phyloP scores from a whole-genome alignment of 2,888 invertebrate genomes.

The Trimorus sp. region DNA sequence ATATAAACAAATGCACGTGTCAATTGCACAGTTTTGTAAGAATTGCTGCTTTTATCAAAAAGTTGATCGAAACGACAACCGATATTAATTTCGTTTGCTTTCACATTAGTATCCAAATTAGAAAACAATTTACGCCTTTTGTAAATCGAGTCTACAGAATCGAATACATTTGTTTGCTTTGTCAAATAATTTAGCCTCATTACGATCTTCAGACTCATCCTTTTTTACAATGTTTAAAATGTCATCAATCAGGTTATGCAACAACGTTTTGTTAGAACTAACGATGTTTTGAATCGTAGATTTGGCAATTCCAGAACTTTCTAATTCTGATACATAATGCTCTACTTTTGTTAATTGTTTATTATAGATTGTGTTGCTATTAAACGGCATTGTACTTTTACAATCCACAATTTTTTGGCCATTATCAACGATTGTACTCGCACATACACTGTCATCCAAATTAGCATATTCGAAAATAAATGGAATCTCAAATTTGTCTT shows the following conservation, averaged over 20 bases:
- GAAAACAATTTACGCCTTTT: conserved; percentile 39
- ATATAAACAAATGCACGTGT: conserved; percentile 55
- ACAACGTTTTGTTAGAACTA: conserved; percentile 24
- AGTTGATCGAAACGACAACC: conserved; percentile 47
- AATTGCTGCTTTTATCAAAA: conserved; percentile 29
- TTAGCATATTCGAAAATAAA: background rate
- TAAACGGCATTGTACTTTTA: too few relatives aligned
- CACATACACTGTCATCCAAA: too few relatives aligned
- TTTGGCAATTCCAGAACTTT: too few relatives aligned
- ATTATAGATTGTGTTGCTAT: too few relatives aligned
- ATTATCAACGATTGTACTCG: too few relatives aligned
- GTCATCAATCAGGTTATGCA: conserved; percentile 20
- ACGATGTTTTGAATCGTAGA: conserved; percentile 37
- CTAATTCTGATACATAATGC: conserved; percentile 18
- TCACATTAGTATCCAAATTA: conserved; percentile 30
- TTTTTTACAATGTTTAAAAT: conserved; percentile 8
- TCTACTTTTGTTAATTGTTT: background rate
- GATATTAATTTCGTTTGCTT: conserved; percentile 46
- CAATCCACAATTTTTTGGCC: too few relatives aligned
- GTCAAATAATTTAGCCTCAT: too few relatives aligned
- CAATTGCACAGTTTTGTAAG: conserved; percentile 33
- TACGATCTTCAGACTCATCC: too few relatives aligned
- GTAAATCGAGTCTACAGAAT: conserved; percentile 28
- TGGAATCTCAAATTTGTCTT: background rate
- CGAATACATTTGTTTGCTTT: background rate